A percentile compares a stretch with the other conserved stretches of the same genome.
These are phyloP conservation scores for Anarhynchus alexandrinus DNA, from an alignment of 2,113 vertebrate genomes.

Conservation along the genomic window DNA sequence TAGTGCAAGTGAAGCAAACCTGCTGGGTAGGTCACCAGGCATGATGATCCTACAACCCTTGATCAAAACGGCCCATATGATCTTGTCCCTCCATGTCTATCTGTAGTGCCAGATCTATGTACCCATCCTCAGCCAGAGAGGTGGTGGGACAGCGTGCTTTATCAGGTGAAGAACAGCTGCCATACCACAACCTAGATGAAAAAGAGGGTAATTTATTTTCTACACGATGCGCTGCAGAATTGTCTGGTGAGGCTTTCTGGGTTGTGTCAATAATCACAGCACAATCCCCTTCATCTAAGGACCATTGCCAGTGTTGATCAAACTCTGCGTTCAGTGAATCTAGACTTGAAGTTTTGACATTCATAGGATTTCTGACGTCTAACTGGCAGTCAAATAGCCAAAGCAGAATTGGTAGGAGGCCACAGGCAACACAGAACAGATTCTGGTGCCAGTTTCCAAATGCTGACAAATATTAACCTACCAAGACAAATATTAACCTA, in stretches of 20 bases:
- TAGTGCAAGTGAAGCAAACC: background rate
- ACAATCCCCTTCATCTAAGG: background rate
- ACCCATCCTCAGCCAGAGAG: background rate
- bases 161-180: background rate
- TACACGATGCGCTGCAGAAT: background rate
- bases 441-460: conserved; percentile 19
- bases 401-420: background rate
- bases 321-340: background rate
- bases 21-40: background rate
- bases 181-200: background rate
- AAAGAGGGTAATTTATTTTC: background rate
- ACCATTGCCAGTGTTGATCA: background rate
- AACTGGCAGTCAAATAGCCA: background rate
- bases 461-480: conserved; percentile 21
- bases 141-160: background rate
- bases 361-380: background rate
- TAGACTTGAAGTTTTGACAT: background rate
- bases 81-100: background rate
- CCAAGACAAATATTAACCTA: conserved; percentile 37
- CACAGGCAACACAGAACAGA: conserved; percentile 30
- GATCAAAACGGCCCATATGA: background rate
- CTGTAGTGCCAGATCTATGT: background rate
- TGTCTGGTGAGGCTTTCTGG: background rate
- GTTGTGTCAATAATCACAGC: background rate
- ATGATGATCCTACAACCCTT: background rate